Base-by-base conservation (phyloP, 2,113 vertebrate species). In the Limanda limanda region DNA sequence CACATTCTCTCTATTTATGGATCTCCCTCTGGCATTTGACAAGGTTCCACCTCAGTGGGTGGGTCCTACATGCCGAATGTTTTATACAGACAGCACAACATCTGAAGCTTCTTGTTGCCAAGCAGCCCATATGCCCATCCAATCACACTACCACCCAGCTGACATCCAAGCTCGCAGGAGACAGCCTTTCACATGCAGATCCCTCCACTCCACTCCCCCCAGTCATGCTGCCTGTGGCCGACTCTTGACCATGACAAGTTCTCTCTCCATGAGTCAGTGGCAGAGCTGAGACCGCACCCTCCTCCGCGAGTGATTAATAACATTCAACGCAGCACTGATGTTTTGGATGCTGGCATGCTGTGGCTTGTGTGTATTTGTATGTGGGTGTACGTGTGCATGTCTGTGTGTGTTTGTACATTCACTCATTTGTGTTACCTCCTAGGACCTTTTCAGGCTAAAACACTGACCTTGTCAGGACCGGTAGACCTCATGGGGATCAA, bases 121-220 rank as follows among this genome's bases (percentile, higher is more conserved):
- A 56, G 68, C 71, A 54, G 54, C 82, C 80, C 79, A 56, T 78
- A 82, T 72, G 58, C 21, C 63, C 76, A n/a, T 66, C 51, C 68
- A n/a, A 51, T 64, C 40, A 65, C 59, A 48, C 14, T 27, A 42
- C 48, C 66, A 56, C 47, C 60, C 83, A 66, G 57, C 54, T 54
- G 45, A 63, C 57, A 68, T 72, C 31, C 71, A 63, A 77, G 42
- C 69, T 1, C 58, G 27, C 77, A 0, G 72, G 76, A 76, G 76
- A 57, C 55, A 13, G 51, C 56, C 74, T 55, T 81, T 40, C 42
- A 31, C 68, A 71, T 23, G 60, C 45, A 47, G 9, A 45, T 15
- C 45, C 31, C n/a, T 63, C 51, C 62, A 58, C 42, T 73, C 51
- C 62, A 58, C 42, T 73, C n/a, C n/a, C 55, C 64, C 3, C 77